Percentiles rank a stretch among this genome's conserved stretches.
These are phyloP conservation scores for Marmota flaviventris DNA, from an alignment of 2,113 vertebrate species.

Conservation along the genomic window DNA sequence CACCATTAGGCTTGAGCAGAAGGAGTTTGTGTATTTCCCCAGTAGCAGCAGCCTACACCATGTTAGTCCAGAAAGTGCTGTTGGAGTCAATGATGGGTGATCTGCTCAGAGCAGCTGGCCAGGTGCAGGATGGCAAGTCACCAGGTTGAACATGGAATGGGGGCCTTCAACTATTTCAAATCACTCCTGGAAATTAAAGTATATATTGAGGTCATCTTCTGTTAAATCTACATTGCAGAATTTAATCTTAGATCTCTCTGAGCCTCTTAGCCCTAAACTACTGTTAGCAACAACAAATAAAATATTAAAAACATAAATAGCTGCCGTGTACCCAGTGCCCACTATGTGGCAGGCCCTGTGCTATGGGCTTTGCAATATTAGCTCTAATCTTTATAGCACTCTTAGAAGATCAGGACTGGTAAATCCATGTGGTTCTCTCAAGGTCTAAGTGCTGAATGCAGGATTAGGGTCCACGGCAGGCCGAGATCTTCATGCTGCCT, in stretches of 20 bases:
- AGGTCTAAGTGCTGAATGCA: neutral
- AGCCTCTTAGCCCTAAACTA: neutral
- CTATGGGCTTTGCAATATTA: neutral
- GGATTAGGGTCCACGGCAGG: neutral
- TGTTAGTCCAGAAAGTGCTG: neutral
- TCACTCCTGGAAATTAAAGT: neutral
- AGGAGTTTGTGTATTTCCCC: neutral
- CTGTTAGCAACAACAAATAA: neutral
- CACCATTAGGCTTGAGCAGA: neutral
- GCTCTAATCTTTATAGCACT: neutral
- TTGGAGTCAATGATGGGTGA: neutral
- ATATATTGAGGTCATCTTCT: neutral
- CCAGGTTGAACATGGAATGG: neutral
- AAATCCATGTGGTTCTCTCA: fast-evolving
- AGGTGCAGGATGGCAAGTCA: neutral
- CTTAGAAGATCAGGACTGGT: neutral
- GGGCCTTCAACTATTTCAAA: too few relatives aligned
- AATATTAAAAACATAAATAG: neutral
- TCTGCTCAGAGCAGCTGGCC: neutral
- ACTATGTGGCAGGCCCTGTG: neutral
- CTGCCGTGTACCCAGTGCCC: neutral
- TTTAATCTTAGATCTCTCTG: neutral
- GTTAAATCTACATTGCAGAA: neutral
- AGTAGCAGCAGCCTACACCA: fast-evolving
- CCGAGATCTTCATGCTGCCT: neutral